These are phyloP conservation scores for Channa argus DNA, from an alignment of 2,113 vertebrate genomes.

Conservation along the genomic window DNA sequence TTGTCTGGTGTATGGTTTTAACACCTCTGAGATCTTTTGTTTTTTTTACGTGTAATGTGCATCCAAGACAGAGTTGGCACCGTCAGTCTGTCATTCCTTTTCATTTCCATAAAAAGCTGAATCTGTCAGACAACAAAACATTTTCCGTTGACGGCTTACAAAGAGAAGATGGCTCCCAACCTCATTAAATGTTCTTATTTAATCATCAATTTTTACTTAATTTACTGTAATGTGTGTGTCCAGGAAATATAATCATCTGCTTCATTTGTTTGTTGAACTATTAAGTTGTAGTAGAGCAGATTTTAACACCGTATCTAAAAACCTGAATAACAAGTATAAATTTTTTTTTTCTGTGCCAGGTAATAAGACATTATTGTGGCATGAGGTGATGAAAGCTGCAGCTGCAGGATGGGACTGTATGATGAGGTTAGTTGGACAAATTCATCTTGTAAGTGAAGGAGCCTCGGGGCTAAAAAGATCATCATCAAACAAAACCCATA, in stretches of 20 bases:
- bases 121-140: not conserved
- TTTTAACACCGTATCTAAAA: not conserved
- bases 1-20: conserved; percentile 16
- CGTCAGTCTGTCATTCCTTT: conserved; percentile 18
- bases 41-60: not conserved
- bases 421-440: conserved; percentile 69
- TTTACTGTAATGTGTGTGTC: not conserved
- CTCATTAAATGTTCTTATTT: not conserved
- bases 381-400: conserved; percentile 51
- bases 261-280: conserved; percentile 15
- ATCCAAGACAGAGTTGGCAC: conserved; percentile 25
- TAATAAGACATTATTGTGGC: conserved; percentile 38
- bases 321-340: not conserved
- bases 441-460: conserved; percentile 60
- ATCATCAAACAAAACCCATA: conserved; percentile 74
- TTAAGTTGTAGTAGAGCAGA: not conserved
- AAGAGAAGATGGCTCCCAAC: conserved; percentile 1
- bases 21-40: conserved; percentile 21
- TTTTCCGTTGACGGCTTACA: not conserved
- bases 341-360: conserved; percentile 5
- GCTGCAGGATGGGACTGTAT: conserved; percentile 26
- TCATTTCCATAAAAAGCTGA: conserved; percentile 27
- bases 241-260: conserved; percentile 19
- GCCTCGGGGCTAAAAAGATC: conserved; percentile 58
- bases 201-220: conserved; percentile 4